phyloP scores from a whole-genome alignment of 2,113 vertebrate species.

The Callipepla squamata region DNA sequence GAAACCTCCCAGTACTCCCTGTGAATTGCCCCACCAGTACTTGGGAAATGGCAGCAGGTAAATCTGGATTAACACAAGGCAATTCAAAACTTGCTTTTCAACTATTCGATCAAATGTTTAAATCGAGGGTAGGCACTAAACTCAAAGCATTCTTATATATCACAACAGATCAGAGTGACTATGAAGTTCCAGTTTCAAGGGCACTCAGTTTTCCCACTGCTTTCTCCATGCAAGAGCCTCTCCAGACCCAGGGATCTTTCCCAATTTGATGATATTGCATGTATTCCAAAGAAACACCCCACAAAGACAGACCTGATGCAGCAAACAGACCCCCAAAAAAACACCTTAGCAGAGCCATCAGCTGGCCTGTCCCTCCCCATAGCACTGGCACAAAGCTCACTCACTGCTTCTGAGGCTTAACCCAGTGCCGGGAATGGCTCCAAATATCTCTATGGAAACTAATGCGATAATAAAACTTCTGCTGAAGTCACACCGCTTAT shows the following conservation, averaged over 20 bases:
- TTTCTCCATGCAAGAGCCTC: not conserved
- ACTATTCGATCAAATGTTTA: not conserved
- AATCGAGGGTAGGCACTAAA: not conserved
- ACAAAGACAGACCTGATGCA: not conserved
- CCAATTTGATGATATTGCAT: not conserved
- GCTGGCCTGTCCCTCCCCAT: not conserved
- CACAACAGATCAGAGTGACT: not conserved
- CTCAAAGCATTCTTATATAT: not conserved
- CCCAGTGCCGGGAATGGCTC: rapidly evolving
- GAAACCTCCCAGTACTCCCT: not conserved
- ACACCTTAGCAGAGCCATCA: not conserved
- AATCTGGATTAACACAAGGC: not conserved
- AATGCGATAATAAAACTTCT: not conserved
- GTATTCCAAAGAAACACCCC: not conserved
- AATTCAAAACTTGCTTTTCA: not conserved
- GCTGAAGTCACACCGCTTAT: not conserved
- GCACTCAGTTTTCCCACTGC: not conserved
- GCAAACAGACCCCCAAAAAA: not conserved
- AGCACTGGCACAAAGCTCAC: not conserved
- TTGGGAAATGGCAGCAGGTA: not conserved
- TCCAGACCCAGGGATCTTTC: not conserved
- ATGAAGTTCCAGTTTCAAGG: not conserved
- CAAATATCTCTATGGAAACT: conserved; percentile 21
- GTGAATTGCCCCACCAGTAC: not conserved
- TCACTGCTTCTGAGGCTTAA: not conserved